Conservation (phyloP, 2,888 invertebrate genomes). For the Drosophila borealis region DNA sequence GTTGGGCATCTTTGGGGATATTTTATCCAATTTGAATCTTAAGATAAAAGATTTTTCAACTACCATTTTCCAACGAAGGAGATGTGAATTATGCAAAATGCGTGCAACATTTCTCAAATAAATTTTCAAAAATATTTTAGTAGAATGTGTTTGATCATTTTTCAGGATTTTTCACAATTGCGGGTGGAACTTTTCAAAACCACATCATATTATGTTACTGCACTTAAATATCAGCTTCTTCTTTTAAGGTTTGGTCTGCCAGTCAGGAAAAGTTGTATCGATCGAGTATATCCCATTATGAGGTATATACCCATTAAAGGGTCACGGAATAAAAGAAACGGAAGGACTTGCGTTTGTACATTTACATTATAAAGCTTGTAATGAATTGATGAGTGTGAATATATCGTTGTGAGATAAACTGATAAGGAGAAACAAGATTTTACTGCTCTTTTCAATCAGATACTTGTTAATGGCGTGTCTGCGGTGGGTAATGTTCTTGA, state of each 20-base stretch:
- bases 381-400: constrained; percentile 38
- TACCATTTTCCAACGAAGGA: too few species aligned
- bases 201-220: too few species aligned
- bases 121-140: too few species aligned
- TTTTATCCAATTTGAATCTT: constrained; percentile 29
- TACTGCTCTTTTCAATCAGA: constrained; percentile 48
- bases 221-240: too few species aligned
- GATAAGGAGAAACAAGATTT: constrained; percentile 32
- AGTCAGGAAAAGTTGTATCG: too few species aligned
- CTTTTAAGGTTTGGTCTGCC: too few species aligned
- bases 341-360: not conserved
- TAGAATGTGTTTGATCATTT: too few species aligned
- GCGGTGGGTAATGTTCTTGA: constrained; percentile 47
- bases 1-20: constrained; percentile 6
- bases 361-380: constrained; percentile 8
- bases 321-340: not conserved
- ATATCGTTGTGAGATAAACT: constrained; percentile 39
- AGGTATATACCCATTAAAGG: too few species aligned
- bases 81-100: too few species aligned
- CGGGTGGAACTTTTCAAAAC: not conserved
- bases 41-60: too few species aligned
- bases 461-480: constrained; percentile 38
- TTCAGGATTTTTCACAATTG: not conserved
- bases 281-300: too few species aligned
- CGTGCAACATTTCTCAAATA: too few species aligned